Percentiles rank a stretch among this genome's conserved stretches.
These are phyloP conservation scores for Lumbricus terrestris DNA, from an alignment of 2,888 invertebrate genomes.

Conservation along the genomic window DNA sequence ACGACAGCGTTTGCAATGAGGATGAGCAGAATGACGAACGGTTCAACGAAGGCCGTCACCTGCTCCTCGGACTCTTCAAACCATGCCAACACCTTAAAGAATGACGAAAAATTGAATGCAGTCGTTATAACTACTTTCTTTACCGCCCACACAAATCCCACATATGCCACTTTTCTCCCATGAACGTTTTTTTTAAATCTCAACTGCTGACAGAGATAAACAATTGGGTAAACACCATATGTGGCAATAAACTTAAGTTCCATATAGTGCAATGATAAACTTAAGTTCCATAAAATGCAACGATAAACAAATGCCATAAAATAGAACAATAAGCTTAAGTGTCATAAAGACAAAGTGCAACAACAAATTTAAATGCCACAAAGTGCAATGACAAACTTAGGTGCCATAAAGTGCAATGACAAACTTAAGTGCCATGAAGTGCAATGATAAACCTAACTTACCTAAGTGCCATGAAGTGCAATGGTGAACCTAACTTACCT, in stretches of 20 bases:
- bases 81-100: constrained; percentile 95
- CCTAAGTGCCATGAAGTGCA: too few species aligned
- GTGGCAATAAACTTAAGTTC: neutral
- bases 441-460: too few species aligned
- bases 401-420: too few species aligned
- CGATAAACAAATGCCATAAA: too few species aligned
- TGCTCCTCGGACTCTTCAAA: constrained; percentile 98
- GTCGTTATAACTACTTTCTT: neutral
- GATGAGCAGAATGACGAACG: constrained; percentile 99
- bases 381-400: too few species aligned
- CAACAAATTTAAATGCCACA: too few species aligned
- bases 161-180: too few species aligned
- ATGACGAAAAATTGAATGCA: neutral
- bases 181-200: neutral
- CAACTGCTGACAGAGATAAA: neutral
- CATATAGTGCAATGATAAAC: neutral
- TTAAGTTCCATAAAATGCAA: too few species aligned
- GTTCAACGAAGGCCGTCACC: constrained; percentile 94
- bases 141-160: neutral
- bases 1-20: constrained; percentile 99
- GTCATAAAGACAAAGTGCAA: too few species aligned
- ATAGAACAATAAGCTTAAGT: too few species aligned
- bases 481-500: too few species aligned
- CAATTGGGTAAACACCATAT: neutral
- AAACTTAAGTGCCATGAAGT: too few species aligned